These are phyloP conservation scores for Etheostoma nigrum DNA, from an alignment of 2,797 vertebrate genomes.

Conservation along the genomic window DNA sequence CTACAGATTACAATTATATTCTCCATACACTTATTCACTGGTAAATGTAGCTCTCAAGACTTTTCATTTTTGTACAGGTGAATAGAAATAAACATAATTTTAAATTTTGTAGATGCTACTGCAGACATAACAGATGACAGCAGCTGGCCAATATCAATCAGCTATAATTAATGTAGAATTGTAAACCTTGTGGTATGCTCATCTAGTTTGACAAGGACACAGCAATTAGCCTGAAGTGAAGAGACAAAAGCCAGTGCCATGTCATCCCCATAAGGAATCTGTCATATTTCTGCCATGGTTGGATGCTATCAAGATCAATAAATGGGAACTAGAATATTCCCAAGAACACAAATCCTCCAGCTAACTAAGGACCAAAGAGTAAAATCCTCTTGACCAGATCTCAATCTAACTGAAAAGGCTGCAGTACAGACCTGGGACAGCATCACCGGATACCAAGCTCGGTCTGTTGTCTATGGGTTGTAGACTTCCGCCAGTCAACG, in stretches of 20 bases:
- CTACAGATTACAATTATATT: background rate
- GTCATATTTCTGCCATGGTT: constrained; percentile 47
- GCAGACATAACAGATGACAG: constrained; percentile 14
- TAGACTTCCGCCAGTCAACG: too few species aligned
- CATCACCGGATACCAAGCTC: too few species aligned
- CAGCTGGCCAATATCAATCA: constrained; percentile 11
- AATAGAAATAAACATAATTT: constrained; percentile 1
- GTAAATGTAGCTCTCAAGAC: background rate
- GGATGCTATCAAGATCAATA: constrained; percentile 45
- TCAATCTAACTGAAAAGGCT: background rate
- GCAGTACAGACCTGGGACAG: too few species aligned
- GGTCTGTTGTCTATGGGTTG: too few species aligned
- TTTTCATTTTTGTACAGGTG: background rate
- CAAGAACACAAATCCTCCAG: constrained; percentile 6
- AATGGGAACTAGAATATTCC: constrained; percentile 28
- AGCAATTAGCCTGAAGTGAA: constrained; percentile 49
- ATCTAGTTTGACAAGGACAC: constrained; percentile 34
- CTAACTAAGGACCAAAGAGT: background rate
- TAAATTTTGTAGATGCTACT: background rate
- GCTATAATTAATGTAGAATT: constrained; percentile 7
- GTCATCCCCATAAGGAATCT: constrained; percentile 41
- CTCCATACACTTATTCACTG: background rate
- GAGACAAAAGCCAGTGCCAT: constrained; percentile 42
- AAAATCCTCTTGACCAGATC: background rate
- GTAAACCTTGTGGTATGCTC: constrained; percentile 11